Percentiles rank a stretch among this genome's conserved stretches.
phyloP scores from a whole-genome alignment of 2,797 vertebrate species.

The Smutsia temminckii region DNA sequence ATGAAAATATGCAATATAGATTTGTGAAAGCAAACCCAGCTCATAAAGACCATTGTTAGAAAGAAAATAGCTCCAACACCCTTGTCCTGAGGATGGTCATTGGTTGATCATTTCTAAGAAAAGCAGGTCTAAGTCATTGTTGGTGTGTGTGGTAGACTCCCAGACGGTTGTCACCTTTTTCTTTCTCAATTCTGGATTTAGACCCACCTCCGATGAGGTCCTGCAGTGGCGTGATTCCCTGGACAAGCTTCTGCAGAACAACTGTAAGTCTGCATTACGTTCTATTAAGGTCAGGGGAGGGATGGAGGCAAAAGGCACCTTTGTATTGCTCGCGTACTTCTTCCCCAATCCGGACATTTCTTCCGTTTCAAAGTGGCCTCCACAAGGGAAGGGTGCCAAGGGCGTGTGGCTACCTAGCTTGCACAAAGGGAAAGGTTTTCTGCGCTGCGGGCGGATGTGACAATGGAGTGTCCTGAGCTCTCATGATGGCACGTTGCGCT shows the following conservation, averaged over 20 bases:
- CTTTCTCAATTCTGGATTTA: slow-evolving; percentile 73
- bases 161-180: fast-evolving
- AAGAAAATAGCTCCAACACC: neutral
- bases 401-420: neutral
- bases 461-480: neutral
- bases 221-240: slow-evolving; percentile 94
- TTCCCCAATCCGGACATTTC: neutral
- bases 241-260: slow-evolving; percentile 93
- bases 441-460: neutral
- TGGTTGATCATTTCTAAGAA: neutral
- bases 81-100: neutral
- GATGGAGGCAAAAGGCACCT: neutral
- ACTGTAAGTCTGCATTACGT: slow-evolving; percentile 87
- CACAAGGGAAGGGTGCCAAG: too few species aligned
- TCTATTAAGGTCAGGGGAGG: neutral
- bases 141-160: fast-evolving
- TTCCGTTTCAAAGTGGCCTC: neutral
- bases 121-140: neutral
- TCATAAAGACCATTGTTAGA: too few species aligned
- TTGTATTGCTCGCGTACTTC: too few species aligned
- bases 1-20: neutral
- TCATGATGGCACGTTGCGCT: fast-evolving
- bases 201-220: slow-evolving; percentile 90
- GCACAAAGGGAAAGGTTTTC: neutral
- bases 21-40: neutral